phyloP scores from a whole-genome alignment of 2,797 vertebrate species.

The Gephyroberyx darwinii region DNA sequence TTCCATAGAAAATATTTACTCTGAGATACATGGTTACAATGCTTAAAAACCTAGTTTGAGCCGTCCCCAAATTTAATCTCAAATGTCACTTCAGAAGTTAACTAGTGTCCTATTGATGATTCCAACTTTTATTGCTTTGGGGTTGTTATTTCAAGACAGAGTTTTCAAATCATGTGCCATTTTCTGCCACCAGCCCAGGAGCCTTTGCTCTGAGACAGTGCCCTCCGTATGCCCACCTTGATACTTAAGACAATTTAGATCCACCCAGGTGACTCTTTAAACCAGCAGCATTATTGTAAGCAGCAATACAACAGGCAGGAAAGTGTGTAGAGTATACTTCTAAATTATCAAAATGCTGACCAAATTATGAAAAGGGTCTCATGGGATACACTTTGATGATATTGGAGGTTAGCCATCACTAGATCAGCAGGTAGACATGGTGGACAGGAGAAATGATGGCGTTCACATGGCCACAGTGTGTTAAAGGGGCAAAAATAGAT shows the following conservation, averaged over 20 bases:
- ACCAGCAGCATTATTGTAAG: constrained; percentile 64
- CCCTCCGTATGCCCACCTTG: constrained; percentile 21
- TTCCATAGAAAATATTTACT: constrained; percentile 10
- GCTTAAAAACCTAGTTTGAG: constrained; percentile 27
- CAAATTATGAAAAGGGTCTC: not conserved
- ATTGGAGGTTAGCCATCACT: constrained; percentile 10
- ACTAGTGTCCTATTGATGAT: constrained; percentile 26
- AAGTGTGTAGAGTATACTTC: constrained; percentile 20
- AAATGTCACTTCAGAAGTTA: constrained; percentile 45
- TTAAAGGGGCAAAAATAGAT: constrained; percentile 15
- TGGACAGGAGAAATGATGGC: constrained; percentile 27
- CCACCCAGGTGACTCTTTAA: constrained; percentile 55
- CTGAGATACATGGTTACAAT: constrained; percentile 31
- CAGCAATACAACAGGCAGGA: constrained; percentile 55
- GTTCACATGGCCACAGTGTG: constrained; percentile 17
- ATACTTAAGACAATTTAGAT: constrained; percentile 39
- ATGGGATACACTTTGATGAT: constrained; percentile 9
- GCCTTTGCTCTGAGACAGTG: constrained; percentile 31
- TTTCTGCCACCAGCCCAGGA: constrained; percentile 18
- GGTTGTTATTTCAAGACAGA: constrained; percentile 11
- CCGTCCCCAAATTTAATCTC: constrained; percentile 46
- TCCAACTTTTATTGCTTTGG: constrained; percentile 48
- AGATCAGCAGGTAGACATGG: constrained; percentile 39
- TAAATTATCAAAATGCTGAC: constrained; percentile 22
- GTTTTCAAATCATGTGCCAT: constrained; percentile 10